Evolutionary conservation across 2,888 invertebrate species (phyloP).

Genomic region (Himalopsyche anomala): DNA sequence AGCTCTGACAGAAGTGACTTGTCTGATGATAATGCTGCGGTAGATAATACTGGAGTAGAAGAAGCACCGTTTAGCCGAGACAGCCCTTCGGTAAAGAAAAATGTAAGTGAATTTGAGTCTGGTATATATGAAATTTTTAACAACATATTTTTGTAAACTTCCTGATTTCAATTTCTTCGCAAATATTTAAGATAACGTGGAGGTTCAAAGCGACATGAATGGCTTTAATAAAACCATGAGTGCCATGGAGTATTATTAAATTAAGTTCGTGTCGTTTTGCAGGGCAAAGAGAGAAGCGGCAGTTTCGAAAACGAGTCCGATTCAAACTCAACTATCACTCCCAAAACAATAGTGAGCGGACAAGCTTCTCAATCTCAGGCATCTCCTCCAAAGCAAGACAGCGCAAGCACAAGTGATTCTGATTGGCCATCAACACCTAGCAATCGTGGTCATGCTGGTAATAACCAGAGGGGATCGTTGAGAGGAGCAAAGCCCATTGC

Average conservation of each 20-base stretch:
- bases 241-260: too few relatives aligned
- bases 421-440: constrained; percentile 78
- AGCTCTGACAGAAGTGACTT: constrained; percentile 76
- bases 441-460: constrained; percentile 67
- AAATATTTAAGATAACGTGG: too few relatives aligned
- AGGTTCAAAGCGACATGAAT: too few relatives aligned
- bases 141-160: too few relatives aligned
- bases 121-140: too few relatives aligned
- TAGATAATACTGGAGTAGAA: constrained; percentile 67
- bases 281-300: constrained; percentile 71
- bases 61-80: constrained; percentile 54
- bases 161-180: too few relatives aligned
- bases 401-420: constrained; percentile 76
- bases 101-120: constrained; percentile 47
- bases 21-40: constrained; percentile 73
- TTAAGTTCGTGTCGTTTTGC: background rate
- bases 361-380: constrained; percentile 71
- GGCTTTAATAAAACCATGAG: too few relatives aligned
- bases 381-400: constrained; percentile 64
- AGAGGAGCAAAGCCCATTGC: constrained; percentile 60
- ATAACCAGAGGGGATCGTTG: constrained; percentile 66
- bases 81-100: constrained; percentile 39
- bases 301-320: constrained; percentile 86
- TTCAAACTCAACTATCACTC: constrained; percentile 85
- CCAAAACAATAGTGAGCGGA: constrained; percentile 83